Conservation (phyloP, 2,888 invertebrate genomes). For the Phorcus lineatus region DNA sequence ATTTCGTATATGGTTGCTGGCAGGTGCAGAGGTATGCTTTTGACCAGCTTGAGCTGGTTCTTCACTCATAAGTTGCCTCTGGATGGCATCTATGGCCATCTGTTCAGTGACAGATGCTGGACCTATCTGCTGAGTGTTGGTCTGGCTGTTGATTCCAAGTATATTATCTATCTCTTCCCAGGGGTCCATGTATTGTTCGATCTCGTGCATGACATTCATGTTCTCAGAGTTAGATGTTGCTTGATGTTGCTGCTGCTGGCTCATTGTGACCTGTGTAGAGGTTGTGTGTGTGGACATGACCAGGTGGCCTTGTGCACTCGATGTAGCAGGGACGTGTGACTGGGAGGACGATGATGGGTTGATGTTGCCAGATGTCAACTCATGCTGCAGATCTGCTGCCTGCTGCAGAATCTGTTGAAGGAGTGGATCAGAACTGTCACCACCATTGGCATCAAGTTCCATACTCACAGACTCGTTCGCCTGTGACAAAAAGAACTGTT, state of each 20-base stretch:
- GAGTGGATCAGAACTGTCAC: constrained; percentile 75
- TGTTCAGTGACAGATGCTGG: constrained; percentile 79
- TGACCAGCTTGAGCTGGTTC: constrained; percentile 47
- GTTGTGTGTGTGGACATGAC: constrained; percentile 7
- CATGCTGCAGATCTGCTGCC: constrained; percentile 83
- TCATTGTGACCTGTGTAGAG: constrained; percentile 2
- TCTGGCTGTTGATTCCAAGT: constrained; percentile 13
- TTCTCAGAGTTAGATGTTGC: background rate
- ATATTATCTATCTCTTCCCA: constrained; percentile 24
- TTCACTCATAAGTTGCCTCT: constrained; percentile 89
- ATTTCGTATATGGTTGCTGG: constrained; percentile 13
- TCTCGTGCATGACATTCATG: constrained; percentile 38
- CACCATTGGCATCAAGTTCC: constrained; percentile 47
- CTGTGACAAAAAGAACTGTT: constrained; percentile 46
- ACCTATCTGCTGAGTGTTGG: constrained; percentile 15
- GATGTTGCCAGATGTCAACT: constrained; percentile 47
- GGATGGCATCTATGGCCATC: constrained; percentile 91
- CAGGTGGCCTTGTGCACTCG: background rate
- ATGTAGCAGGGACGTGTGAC: constrained; percentile 21
- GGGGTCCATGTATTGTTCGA: constrained; percentile 46
- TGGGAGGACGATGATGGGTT: constrained; percentile 16
- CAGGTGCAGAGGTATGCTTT: background rate
- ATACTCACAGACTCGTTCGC: constrained; percentile 33
- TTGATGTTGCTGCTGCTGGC: constrained; percentile 34
- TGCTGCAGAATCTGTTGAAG: constrained; percentile 90